These are phyloP conservation scores for Pocillopora grandis DNA, from an alignment of 92 coral and sea anemone species.

Conservation along the genomic window DNA sequence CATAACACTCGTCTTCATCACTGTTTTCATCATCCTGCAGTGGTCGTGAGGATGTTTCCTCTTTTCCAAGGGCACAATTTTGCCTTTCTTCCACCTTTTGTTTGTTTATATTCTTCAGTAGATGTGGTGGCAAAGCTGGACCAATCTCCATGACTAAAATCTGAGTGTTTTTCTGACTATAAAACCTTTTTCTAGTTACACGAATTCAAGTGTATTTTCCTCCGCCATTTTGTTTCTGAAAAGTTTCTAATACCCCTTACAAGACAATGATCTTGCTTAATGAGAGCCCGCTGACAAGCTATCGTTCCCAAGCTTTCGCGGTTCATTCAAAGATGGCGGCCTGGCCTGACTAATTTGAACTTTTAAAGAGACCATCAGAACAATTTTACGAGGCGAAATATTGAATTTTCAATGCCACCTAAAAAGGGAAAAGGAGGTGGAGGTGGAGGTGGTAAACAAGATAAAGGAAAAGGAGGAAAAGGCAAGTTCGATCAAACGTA, in stretches of 20 bases:
- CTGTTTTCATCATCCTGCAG: slow-evolving; percentile 34
- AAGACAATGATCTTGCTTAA: background rate
- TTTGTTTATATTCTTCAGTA: slow-evolving; percentile 19
- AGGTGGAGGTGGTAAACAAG: slow-evolving; percentile 71
- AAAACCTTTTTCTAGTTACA: background rate
- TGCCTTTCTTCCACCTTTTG: slow-evolving; percentile 1
- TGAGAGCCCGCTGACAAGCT: background rate
- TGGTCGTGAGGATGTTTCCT: background rate
- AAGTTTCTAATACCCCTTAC: background rate
- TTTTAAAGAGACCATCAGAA: background rate
- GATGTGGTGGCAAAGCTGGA: slow-evolving; percentile 84
- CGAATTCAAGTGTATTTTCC: background rate
- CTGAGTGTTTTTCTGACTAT: background rate
- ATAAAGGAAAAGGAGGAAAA: slow-evolving; percentile 74
- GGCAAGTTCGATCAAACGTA: background rate
- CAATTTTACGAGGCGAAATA: background rate
- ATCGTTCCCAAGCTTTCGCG: slow-evolving; percentile 14
- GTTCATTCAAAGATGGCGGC: slow-evolving; percentile 6
- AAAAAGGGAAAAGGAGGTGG: slow-evolving; percentile 83
- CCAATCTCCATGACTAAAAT: slow-evolving; percentile 79
- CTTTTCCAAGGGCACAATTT: background rate
- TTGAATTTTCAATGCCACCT: slow-evolving; percentile 71
- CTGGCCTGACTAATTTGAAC: background rate
- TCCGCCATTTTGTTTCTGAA: slow-evolving; percentile 19
- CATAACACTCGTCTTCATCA: slow-evolving; percentile 70